Evolutionary conservation across 1,140 invertebrate genomes (phyloP).

Genomic region (Lithobius niger): DNA sequence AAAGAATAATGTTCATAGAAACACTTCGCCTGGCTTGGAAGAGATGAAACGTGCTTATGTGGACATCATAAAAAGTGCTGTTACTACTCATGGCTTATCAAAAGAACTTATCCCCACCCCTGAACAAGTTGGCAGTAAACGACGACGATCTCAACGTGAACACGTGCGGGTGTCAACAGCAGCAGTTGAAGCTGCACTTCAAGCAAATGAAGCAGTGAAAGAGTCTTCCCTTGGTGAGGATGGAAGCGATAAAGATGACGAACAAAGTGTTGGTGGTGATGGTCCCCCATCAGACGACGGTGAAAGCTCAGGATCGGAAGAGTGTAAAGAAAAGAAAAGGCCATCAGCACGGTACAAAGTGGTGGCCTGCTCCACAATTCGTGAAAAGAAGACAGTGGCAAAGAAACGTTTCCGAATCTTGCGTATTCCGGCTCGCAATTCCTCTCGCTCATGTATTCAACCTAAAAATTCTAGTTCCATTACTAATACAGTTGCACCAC

Average conservation of each 20-base stretch:
- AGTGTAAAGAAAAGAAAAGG: too few relatives aligned
- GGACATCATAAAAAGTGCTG: background rate
- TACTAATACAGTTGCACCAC: background rate
- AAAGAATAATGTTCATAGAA: background rate
- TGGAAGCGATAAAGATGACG: too few relatives aligned
- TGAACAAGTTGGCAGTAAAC: background rate
- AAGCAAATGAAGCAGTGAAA: too few relatives aligned
- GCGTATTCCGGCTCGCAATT: background rate
- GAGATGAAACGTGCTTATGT: constrained; percentile 1
- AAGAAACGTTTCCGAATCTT: background rate
- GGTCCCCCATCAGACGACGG: too few relatives aligned
- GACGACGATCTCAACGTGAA: background rate
- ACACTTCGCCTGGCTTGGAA: background rate
- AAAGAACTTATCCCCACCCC: background rate
- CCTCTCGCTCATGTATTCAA: background rate
- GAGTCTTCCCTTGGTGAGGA: too few relatives aligned
- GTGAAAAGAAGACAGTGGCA: background rate
- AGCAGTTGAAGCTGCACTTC: too few relatives aligned
- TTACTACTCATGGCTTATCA: background rate
- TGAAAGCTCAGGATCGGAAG: too few relatives aligned
- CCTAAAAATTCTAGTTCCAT: background rate
- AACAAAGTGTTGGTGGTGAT: too few relatives aligned
- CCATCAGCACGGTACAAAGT: constrained; percentile 1
- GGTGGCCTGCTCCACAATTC: background rate
- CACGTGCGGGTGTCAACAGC: background rate